Conservation (phyloP, 2,888 invertebrate genomes). For the Coenonympha arcania region DNA sequence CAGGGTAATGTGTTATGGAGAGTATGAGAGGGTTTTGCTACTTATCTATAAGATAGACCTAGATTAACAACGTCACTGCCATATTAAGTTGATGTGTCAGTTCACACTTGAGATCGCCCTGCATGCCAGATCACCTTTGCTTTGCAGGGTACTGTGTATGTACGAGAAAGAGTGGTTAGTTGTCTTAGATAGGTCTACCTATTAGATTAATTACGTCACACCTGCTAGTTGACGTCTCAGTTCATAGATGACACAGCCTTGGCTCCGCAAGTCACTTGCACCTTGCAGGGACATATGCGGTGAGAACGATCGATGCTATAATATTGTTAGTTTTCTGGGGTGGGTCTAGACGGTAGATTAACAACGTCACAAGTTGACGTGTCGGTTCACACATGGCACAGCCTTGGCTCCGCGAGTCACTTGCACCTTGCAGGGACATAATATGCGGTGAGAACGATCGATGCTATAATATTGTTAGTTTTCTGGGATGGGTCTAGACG, state of each 20-base stretch:
- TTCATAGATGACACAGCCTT: constrained; percentile 36
- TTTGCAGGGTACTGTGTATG: too few species aligned
- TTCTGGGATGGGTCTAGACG: too few species aligned
- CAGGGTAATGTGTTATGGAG: too few species aligned
- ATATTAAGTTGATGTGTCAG: background rate
- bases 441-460: constrained; percentile 28
- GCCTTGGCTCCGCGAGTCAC: constrained; percentile 47
- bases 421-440: constrained; percentile 53
- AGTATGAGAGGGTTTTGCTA: too few species aligned
- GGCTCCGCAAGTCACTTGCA: constrained; percentile 46
- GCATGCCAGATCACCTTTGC: constrained; percentile 48
- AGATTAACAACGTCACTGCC: too few species aligned
- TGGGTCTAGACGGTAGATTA: too few species aligned
- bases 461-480: too few species aligned
- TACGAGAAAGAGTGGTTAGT: too few species aligned
- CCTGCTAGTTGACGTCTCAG: background rate
- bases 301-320: constrained; percentile 32
- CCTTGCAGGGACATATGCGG: constrained; percentile 44
- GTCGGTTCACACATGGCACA: constrained; percentile 15
- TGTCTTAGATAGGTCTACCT: too few species aligned
- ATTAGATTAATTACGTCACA: too few species aligned
- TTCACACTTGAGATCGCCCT: constrained; percentile 36
- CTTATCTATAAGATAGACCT: too few species aligned
- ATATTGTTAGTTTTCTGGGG: too few species aligned
- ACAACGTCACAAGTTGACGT: background rate